Conservation (phyloP, 2,797 vertebrate genomes). For the Otolemur crassicaudatus region DNA sequence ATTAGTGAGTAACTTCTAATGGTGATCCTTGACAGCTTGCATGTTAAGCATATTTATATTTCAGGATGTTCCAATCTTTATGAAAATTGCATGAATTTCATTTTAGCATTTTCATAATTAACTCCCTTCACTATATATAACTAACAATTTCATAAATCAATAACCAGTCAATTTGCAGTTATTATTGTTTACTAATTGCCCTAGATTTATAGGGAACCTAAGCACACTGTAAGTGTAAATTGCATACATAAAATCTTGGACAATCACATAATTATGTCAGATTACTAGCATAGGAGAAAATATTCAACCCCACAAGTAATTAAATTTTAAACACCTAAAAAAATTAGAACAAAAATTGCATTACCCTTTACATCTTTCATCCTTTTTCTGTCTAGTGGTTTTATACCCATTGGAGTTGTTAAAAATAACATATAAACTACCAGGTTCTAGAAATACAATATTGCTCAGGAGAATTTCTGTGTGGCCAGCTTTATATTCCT, state of each 20-base stretch:
- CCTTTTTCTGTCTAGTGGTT: conserved; percentile 5
- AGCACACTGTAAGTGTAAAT: background rate
- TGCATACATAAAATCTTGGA: background rate
- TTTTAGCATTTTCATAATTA: background rate
- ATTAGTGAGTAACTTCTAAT: background rate
- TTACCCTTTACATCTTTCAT: background rate
- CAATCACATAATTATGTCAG: background rate
- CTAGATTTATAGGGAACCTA: conserved; percentile 5
- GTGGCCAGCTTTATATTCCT: background rate
- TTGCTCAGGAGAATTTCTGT: background rate
- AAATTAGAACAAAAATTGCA: background rate
- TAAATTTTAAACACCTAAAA: background rate
- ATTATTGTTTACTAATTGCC: background rate
- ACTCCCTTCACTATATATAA: background rate
- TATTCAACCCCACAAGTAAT: background rate
- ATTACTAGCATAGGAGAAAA: conserved; percentile 5
- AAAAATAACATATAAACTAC: background rate
- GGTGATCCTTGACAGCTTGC: background rate
- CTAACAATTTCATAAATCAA: background rate
- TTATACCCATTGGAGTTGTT: background rate
- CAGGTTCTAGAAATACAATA: background rate
- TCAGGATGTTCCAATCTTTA: background rate
- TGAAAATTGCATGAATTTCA: background rate
- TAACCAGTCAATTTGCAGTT: background rate
- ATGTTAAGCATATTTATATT: background rate